These are phyloP conservation scores for Corythoichthys haematopterus DNA, from an alignment of 2,113 vertebrate species.

Conservation along the genomic window DNA sequence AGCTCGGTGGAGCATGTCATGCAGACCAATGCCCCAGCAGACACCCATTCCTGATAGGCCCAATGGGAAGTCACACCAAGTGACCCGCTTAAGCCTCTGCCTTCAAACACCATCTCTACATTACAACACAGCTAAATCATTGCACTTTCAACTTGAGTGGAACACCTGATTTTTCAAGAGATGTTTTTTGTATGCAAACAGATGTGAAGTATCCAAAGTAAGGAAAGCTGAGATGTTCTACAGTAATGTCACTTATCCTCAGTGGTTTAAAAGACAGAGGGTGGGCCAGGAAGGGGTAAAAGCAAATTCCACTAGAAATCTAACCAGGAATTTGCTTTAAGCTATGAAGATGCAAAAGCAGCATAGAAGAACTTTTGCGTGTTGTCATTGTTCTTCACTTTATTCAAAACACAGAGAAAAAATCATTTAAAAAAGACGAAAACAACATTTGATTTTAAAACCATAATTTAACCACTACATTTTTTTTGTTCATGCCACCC, in stretches of 20 bases:
- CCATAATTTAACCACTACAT: background rate
- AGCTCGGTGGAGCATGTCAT: constrained; percentile 61
- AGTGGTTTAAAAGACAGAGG: constrained; percentile 21
- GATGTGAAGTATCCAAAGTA: constrained; percentile 43
- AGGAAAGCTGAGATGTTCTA: constrained; percentile 34
- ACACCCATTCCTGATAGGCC: constrained; percentile 64
- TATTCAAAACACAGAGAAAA: background rate
- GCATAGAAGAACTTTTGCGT: background rate
- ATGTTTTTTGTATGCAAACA: constrained; percentile 50
- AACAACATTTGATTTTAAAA: background rate
- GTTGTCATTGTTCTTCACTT: background rate
- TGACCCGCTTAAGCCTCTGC: constrained; percentile 42
- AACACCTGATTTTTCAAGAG: constrained; percentile 49
- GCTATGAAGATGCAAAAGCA: background rate
- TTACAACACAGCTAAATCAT: constrained; percentile 49
- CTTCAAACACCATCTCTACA: background rate
- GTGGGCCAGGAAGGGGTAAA: constrained; percentile 10
- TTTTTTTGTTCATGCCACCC: background rate
- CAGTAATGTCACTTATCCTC: constrained; percentile 30
- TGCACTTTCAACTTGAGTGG: constrained; percentile 31
- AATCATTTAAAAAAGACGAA: background rate
- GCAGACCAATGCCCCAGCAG: constrained; percentile 31
- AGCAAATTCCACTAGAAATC: constrained; percentile 5
- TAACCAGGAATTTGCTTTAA: background rate
- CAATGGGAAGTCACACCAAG: constrained; percentile 49